Conservation (phyloP, 2,888 invertebrate species). For the Lochmaea crataegi region DNA sequence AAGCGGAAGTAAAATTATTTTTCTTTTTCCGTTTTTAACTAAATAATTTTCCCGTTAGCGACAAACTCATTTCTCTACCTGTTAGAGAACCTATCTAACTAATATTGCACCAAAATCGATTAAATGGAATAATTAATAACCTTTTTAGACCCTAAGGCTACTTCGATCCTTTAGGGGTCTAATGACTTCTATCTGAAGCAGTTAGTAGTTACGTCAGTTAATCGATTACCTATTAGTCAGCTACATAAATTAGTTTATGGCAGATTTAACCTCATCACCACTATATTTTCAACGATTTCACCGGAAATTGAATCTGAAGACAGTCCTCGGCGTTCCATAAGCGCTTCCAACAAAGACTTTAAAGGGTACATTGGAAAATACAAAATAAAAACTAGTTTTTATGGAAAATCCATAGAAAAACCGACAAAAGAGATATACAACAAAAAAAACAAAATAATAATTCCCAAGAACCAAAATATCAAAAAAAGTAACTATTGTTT, state of each 20-base stretch:
- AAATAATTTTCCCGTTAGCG: no score
- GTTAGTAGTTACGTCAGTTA: slow-evolving; percentile 5
- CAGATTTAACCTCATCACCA: slow-evolving; percentile 1
- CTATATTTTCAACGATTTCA: neutral
- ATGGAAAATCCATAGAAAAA: no score
- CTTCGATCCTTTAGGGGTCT: neutral
- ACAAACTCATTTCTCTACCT: no score
- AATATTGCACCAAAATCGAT: neutral
- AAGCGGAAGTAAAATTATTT: no score
- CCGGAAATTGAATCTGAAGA: slow-evolving; percentile 1
- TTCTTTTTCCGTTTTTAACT: no score
- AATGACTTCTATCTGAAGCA: neutral
- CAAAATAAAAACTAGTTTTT: neutral
- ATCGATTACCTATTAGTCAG: slow-evolving; percentile 1
- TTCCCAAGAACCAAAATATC: no score
- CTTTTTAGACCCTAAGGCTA: neutral
- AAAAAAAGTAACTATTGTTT: no score
- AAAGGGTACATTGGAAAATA: neutral
- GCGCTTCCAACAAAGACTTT: neutral
- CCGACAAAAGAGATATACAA: no score
- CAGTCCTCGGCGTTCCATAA: neutral
- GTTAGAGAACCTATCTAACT: no score
- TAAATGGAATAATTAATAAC: neutral
- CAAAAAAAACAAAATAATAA: no score
- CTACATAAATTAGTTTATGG: neutral